Percentiles rank a stretch among this genome's conserved stretches.
Conservation (phyloP, 2,888 invertebrate genomes). For the Drosophila barbarae region DNA sequence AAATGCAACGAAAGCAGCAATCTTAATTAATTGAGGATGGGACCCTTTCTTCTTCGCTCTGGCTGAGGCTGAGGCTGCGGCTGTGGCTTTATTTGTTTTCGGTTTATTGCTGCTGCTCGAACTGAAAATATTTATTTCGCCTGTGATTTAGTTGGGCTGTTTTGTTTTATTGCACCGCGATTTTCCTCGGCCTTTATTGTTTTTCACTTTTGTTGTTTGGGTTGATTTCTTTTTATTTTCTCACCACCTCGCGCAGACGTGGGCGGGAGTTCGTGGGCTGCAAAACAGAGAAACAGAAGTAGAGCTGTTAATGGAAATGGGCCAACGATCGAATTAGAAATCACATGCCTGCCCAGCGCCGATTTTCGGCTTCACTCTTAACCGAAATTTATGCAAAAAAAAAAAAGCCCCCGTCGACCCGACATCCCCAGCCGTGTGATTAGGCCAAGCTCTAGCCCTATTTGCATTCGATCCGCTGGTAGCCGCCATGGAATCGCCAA, state of each 20-base stretch:
- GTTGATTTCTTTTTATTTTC: slow-evolving; percentile 47
- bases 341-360: slow-evolving; percentile 28
- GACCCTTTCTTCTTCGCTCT: slow-evolving; percentile 19
- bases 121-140: slow-evolving; percentile 41
- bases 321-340: slow-evolving; percentile 46
- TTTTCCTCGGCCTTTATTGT: slow-evolving; percentile 46
- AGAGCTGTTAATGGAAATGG: slow-evolving; percentile 37
- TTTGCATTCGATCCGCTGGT: slow-evolving; percentile 57
- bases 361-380: slow-evolving; percentile 14
- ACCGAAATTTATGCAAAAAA: slow-evolving; percentile 40
- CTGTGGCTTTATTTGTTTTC: slow-evolving; percentile 23
- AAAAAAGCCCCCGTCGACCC: slow-evolving; percentile 1
- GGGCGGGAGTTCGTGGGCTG: slow-evolving; percentile 49
- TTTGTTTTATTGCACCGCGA: slow-evolving; percentile 54
- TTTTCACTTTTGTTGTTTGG: slow-evolving; percentile 46
- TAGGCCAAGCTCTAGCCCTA: slow-evolving; percentile 42
- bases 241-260: slow-evolving; percentile 38
- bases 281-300: slow-evolving; percentile 47
- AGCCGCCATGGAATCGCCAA: slow-evolving; percentile 45
- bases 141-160: slow-evolving; percentile 32
- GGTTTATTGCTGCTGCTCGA: slow-evolving; percentile 46
- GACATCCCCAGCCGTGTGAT: slow-evolving; percentile 30
- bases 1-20: slow-evolving; percentile 43
- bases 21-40: slow-evolving; percentile 24
- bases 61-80: not conserved